A percentile compares a stretch with the other conserved stretches of the same genome.
Conservation (phyloP, 2,113 vertebrate species). For the Turdus rufiventris region DNA sequence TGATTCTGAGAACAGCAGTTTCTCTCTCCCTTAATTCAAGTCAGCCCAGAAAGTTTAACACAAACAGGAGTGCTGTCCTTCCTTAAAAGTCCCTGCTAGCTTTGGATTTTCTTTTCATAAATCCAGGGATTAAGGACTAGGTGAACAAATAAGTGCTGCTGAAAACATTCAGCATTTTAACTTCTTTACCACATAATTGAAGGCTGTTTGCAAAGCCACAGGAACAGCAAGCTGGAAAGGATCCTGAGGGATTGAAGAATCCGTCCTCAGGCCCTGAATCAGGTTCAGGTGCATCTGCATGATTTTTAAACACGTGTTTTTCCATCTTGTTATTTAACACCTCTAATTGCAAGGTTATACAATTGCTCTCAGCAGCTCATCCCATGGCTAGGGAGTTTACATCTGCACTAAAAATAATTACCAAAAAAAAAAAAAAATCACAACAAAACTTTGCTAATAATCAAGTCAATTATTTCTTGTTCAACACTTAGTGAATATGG, state of each 20-base stretch:
- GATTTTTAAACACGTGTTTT: not conserved
- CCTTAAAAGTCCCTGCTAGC: not conserved
- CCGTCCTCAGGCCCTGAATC: not conserved
- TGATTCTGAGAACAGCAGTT: not conserved
- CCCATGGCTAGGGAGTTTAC: not conserved
- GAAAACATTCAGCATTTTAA: not conserved
- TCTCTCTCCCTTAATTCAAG: not conserved
- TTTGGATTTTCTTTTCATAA: not conserved
- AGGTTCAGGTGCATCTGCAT: not conserved
- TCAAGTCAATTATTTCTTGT: not conserved
- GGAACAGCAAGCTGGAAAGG: not conserved
- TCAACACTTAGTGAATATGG: not conserved
- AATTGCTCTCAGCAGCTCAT: not conserved
- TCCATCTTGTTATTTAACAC: not conserved
- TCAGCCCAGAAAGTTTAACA: not conserved
- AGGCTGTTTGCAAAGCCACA: not conserved
- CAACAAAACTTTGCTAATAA: not conserved
- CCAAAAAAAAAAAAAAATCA: not conserved
- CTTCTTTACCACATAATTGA: not conserved
- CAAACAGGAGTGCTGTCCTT: not conserved
- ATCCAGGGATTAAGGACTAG: not conserved
- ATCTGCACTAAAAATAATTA: not conserved
- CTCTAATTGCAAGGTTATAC: not conserved
- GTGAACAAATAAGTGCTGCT: not conserved
- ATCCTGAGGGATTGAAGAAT: not conserved